Conservation (phyloP, 2,797 vertebrate species). For the Gambelia wislizenii region DNA sequence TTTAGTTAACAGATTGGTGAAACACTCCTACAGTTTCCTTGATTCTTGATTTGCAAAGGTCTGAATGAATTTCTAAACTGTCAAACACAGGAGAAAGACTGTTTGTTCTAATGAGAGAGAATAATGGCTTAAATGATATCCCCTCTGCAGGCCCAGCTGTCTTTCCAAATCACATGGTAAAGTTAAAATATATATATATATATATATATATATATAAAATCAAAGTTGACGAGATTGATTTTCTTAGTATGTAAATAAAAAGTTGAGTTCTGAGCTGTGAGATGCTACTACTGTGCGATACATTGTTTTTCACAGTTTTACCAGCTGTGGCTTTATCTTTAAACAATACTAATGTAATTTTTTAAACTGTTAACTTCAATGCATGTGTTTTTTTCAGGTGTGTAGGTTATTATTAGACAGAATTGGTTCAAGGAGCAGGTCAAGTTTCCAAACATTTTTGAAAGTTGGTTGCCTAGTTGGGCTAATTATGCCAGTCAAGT, state of each 20-base stretch:
- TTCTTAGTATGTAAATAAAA: conserved; percentile 7
- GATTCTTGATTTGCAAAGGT: not conserved
- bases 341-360: not conserved
- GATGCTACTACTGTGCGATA: not conserved
- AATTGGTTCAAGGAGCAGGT: not conserved
- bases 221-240: conserved; percentile 8
- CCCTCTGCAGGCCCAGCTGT: not conserved
- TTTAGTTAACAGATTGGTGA: not conserved
- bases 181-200: conserved; percentile 15
- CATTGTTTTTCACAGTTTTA: not conserved
- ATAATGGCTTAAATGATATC: conserved; percentile 29
- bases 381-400: conserved; percentile 11
- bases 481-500: not conserved
- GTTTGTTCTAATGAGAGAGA: not conserved
- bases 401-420: not conserved
- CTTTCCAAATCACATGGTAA: not conserved
- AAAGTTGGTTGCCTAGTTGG: not conserved
- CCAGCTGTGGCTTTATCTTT: not conserved
- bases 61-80: conserved; percentile 21
- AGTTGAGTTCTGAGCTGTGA: not conserved
- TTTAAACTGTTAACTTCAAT: not conserved
- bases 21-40: conserved; percentile 20
- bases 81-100: conserved; percentile 2
- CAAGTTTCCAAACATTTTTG: not conserved
- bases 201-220: conserved; percentile 5